Evolutionary conservation across 2,888 invertebrate genomes (phyloP), one percentile per base, ranked within the genome.

Genomic region (Fragum whitleyi): DNA sequence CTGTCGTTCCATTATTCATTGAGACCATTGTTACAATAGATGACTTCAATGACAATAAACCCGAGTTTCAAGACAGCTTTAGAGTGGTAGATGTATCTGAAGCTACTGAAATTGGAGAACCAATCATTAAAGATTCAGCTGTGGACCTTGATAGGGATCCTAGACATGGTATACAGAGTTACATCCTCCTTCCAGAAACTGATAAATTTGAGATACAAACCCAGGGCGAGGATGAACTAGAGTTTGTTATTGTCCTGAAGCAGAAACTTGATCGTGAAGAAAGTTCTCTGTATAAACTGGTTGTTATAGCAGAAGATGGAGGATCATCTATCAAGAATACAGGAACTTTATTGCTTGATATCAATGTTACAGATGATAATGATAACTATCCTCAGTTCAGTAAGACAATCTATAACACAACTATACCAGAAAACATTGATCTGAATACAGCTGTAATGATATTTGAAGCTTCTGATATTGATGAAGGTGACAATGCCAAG

Each of bases 401-500:
- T 11, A 75, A 86, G 55, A 53, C 76, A 7, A 39, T 69, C 3
- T 90, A 89, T 32, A 81, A 76, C 39, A 70, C 82, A 51, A 74
- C 77, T 0, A 76, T 89, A 29, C 36, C 67, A 16, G 90, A 90
- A 83, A 88, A 87, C 73, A 42, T 70, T n/a, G 53, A 80, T 5
- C 11, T 82, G 0, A 73, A 86, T 53, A 74, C 82, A 2, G 74
- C 79, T 28, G 71, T 90, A n/a, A 36, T 87, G 2, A 68, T 74
- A 57, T 96, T 98, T 0, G 95, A 96, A 19, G 98, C 98, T 0
- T 96, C 95, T 7, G 98, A 99, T 92, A 95, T 95, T 28, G 98
- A 98, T 92, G 95, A 96, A 86, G 98, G 97, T 5, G 95, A 95
- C 3, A 98, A 98, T 92, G 96, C 94, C 2, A 93, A 94, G 68